Evolutionary conservation across 2,113 vertebrate species (phyloP).

Genomic region (Chaetodon auriga): DNA sequence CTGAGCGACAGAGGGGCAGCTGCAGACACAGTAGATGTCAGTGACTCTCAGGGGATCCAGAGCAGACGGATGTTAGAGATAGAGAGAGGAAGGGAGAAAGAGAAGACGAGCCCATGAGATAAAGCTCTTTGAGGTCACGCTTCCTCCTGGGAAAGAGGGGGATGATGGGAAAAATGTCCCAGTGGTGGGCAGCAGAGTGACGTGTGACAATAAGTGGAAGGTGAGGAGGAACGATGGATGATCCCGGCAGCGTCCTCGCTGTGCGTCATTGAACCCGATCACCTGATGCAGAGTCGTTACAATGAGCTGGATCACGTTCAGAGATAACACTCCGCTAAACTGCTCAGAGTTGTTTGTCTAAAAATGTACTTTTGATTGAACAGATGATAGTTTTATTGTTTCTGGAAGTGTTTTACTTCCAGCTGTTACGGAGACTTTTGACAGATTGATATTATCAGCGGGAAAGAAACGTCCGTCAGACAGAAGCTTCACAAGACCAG

Average conservation of each 20-base stretch:
- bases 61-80: slow-evolving; percentile 21
- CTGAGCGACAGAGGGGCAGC: slow-evolving; percentile 8
- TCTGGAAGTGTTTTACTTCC: background rate
- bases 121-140: slow-evolving; percentile 33
- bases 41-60: slow-evolving; percentile 40
- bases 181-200: slow-evolving; percentile 20
- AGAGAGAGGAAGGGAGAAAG: background rate
- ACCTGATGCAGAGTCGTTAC: background rate
- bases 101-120: slow-evolving; percentile 15
- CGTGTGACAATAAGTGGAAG: background rate
- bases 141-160: slow-evolving; percentile 1
- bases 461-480: too few relatives aligned
- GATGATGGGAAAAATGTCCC: slow-evolving; percentile 34
- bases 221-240: slow-evolving; percentile 38
- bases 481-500: background rate
- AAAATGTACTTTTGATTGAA: background rate
- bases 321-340: background rate
- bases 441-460: background rate
- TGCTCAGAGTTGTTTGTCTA: too few relatives aligned
- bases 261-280: slow-evolving; percentile 18
- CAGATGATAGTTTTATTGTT: background rate
- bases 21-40: slow-evolving; percentile 37
- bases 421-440: background rate
- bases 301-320: background rate
- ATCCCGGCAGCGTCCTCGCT: slow-evolving; percentile 16